Evolutionary conservation across 2,888 invertebrate genomes (phyloP).

Genomic region (Alloscopus bannaensis): DNA sequence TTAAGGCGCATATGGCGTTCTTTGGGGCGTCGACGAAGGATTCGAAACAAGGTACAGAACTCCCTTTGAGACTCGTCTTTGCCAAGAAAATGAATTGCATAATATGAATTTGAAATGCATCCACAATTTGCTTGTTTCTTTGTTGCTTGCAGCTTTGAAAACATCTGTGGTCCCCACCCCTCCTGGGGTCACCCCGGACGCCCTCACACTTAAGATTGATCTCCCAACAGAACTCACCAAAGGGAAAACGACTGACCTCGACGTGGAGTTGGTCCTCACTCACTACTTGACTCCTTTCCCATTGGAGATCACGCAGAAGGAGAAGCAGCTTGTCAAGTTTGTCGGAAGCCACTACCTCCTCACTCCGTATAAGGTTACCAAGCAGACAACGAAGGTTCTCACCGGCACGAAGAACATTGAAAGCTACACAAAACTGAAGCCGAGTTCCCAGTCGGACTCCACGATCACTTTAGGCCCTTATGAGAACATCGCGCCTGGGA

Average conservation of each 20-base stretch:
- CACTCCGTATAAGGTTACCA: conserved; percentile 86
- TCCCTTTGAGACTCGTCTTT: too few species aligned
- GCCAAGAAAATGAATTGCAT: neutral
- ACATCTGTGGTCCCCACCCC: conserved; percentile 58
- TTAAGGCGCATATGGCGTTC: conserved; percentile 83
- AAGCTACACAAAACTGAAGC: conserved; percentile 87
- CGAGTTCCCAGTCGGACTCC: conserved; percentile 86
- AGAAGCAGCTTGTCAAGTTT: conserved; percentile 94
- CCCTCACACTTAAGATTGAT: conserved; percentile 66
- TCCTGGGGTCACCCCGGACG: conserved; percentile 38
- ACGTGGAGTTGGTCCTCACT: conserved; percentile 85
- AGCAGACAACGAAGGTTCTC: conserved; percentile 88
- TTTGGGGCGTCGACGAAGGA: conserved; percentile 79
- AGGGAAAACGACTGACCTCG: conserved; percentile 74
- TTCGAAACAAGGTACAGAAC: conserved; percentile 55
- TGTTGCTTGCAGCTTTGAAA: conserved; percentile 53
- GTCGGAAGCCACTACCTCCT: conserved; percentile 89
- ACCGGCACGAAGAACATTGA: conserved; percentile 88
- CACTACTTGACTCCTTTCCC: conserved; percentile 90
- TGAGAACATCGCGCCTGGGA: conserved; percentile 82
- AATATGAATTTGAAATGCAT: neutral
- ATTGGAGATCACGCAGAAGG: conserved; percentile 90
- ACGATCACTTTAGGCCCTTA: conserved; percentile 94
- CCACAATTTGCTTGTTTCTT: neutral
- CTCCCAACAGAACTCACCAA: conserved; percentile 60